Evolutionary conservation across 1,140 invertebrate species (phyloP), one percentile per base, ranked within the genome.

Genomic region (Orius laevigatus): DNA sequence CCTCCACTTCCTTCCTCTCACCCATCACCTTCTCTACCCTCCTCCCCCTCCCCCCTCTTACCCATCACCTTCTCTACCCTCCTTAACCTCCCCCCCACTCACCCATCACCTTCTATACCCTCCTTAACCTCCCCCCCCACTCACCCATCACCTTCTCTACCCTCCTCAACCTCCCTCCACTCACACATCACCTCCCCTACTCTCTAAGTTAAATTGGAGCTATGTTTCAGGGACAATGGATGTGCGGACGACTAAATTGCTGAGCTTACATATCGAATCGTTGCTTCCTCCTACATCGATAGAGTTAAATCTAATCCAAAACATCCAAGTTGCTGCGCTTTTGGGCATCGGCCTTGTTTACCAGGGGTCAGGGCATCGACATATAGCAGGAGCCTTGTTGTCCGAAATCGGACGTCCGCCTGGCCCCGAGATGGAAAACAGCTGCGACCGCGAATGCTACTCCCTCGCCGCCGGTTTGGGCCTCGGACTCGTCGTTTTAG

Each of bases 371-470:
- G 85, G 79, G 0, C 87, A 97, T 60, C 72, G 84, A 12, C 89
- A 94, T 58, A 92, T 95, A 57, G 82, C 90, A 1, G 87, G 96
- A 63, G 83, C 92, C 3, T 65, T 94, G 36, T 66, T 94, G 0
- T 75, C 79, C 33, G 91, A 95, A 67, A 94, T 95, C 50, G 85
- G 88, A 19, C 74, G 90, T 49, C 90, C 90, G 5, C 90, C 91
- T 1, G 91, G 91, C 0, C 88, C 88, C 0, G 91, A 95, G 68
- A 88, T 91, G 84, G 91, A 95, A 66, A 92, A 91, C 59, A 86
- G 86, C 59, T 76, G 83, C 39, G 88, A 93, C 61, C 69, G 91
- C n/a, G 91, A 97, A 62, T 90, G 88, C 0, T 94, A 95, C 68
- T 86, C 90, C 0, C 69, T 96, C 53, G 83, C 92, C 9, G 90